Conservation (phyloP, 2,113 vertebrate species). For the Euleptes europaea region DNA sequence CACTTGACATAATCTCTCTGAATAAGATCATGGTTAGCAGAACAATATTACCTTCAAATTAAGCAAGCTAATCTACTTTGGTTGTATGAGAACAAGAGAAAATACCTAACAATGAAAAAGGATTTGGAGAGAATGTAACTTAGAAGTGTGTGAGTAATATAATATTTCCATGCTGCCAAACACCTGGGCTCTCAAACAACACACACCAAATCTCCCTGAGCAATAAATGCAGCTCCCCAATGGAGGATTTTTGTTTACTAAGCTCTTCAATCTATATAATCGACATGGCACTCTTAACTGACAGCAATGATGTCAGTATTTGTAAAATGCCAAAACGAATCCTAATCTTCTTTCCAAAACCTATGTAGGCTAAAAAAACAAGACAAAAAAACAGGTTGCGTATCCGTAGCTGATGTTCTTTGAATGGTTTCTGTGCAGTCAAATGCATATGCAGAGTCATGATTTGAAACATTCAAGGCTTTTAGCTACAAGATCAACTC, state of each 20-base stretch:
- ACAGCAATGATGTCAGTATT: background rate
- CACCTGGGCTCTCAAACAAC: background rate
- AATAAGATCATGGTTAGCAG: too few species aligned
- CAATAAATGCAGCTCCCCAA: background rate
- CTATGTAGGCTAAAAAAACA: background rate
- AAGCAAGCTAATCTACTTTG: constrained; percentile 6
- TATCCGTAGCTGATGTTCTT: too few species aligned
- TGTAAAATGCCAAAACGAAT: background rate
- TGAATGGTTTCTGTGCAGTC: too few species aligned
- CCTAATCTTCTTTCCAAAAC: background rate
- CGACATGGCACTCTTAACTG: background rate
- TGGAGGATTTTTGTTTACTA: background rate
- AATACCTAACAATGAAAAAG: background rate
- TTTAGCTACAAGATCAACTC: too few species aligned
- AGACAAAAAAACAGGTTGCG: too few species aligned
- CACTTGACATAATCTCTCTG: too few species aligned
- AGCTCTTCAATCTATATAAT: background rate
- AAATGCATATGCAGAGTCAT: too few species aligned
- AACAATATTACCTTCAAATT: background rate
- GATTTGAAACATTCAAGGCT: too few species aligned
- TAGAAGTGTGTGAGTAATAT: constrained; percentile 2
- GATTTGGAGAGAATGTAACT: constrained; percentile 13
- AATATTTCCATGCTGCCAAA: constrained; percentile 10
- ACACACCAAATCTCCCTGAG: background rate
- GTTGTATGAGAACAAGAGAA: background rate